Evolutionary conservation across 2,797 vertebrate genomes (phyloP), one percentile per base, ranked within the genome.

Genomic region (Melanotaenia maccullochi): DNA sequence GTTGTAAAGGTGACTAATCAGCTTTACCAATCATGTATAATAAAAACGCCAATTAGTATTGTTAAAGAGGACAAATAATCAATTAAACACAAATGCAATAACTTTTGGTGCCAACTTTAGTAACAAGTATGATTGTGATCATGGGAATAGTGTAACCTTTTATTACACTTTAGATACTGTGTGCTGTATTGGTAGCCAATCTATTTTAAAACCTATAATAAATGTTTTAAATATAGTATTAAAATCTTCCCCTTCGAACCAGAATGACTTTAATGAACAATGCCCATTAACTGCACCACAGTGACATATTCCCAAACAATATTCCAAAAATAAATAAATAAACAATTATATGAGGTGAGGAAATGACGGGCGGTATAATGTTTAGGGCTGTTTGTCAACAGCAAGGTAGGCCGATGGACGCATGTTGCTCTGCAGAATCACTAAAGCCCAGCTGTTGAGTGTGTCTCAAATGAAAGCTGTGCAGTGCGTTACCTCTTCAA

Each of bases 401-500:
- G 75, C 76, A 71, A 24, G 63, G 73, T 79, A 81, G 70, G 82
- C 85, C 71, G 47, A 73, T 47, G 58, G 32, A 75, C 75, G 84
- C 87, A 52, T 89, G 91, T 83, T 86, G 78, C 82, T 82, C 82
- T 83, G 87, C 88, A 82, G 82, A 69, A 65, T 25, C 60, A 68
- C 55, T 59, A 32, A 33, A 86, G 86, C 69, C 81, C 87, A 90
- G 87, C 84, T 90, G 88, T 77, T 90, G 82, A 58, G 73, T 36
- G 73, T 66, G 81, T 38, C 12, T 64, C 35, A 71, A 36, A 76
- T 59, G 20, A 54, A 73, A 76, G 30, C 73, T 25, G 65, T 56
- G 61, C 55, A 36, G 67, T 28, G 75, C 60, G 0, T 87, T 93
- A 94, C 94, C 93, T 92, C 92, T 66, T 89, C 90, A 68, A 87